Percentiles rank a stretch among this genome's conserved stretches.
phyloP scores from a whole-genome alignment of 2,797 vertebrate genomes.

The Knipowitschia caucasica region DNA sequence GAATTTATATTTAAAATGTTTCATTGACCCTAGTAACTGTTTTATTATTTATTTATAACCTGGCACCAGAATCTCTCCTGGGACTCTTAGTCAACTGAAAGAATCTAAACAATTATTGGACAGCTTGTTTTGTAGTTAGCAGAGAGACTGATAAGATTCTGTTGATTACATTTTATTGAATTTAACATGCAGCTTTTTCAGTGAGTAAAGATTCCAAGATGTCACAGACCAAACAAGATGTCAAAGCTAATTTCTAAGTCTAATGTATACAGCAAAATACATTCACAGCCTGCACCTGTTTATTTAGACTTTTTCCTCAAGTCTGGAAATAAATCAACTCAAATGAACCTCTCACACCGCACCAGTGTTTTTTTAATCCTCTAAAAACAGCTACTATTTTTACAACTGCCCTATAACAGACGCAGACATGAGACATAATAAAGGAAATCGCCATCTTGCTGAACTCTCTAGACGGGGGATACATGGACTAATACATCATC shows the following conservation, averaged over 20 bases:
- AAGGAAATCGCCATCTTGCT: constrained; percentile 74
- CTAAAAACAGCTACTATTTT: constrained; percentile 74
- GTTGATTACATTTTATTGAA: too few species aligned
- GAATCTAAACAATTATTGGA: too few species aligned
- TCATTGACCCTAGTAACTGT: too few species aligned
- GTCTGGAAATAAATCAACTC: constrained; percentile 71
- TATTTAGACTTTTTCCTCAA: constrained; percentile 78
- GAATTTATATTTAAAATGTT: too few species aligned
- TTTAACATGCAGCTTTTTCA: too few species aligned
- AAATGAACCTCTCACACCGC: constrained; percentile 49
- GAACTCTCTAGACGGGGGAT: constrained; percentile 59
- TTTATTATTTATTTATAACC: too few species aligned
- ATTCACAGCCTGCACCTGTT: constrained; percentile 66
- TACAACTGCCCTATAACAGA: constrained; percentile 73
- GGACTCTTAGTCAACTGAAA: too few species aligned
- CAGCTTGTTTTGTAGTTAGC: not conserved
- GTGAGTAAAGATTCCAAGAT: too few species aligned
- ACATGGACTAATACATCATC: constrained; percentile 74
- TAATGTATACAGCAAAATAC: constrained; percentile 76
- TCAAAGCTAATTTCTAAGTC: constrained; percentile 60
- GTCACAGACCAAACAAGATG: constrained; percentile 52
- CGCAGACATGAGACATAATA: constrained; percentile 75
- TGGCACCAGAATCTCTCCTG: too few species aligned
- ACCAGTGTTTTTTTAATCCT: constrained; percentile 58
- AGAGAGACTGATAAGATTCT: constrained; percentile 16